These are phyloP conservation scores for Coelinius sp. DNA, from an alignment of 2,888 invertebrate genomes.

Conservation along the genomic window DNA sequence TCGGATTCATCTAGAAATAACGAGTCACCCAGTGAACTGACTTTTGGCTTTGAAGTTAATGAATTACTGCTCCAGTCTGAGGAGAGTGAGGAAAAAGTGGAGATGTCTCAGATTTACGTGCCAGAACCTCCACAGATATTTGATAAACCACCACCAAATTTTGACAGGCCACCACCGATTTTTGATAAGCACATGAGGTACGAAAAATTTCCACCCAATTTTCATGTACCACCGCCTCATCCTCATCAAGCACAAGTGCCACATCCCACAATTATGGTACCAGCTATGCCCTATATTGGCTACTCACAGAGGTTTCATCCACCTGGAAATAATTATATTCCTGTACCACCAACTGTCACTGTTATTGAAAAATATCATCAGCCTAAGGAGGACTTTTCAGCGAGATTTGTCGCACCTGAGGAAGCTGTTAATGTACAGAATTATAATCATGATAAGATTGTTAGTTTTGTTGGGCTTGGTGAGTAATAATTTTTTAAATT, in stretches of 20 bases:
- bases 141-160: slow-evolving; percentile 57
- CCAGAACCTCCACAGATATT: slow-evolving; percentile 49
- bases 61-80: slow-evolving; percentile 77
- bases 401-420: slow-evolving; percentile 70
- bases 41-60: slow-evolving; percentile 86
- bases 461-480: slow-evolving; percentile 77
- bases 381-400: slow-evolving; percentile 70
- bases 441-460: slow-evolving; percentile 76
- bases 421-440: slow-evolving; percentile 67
- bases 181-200: slow-evolving; percentile 58
- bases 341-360: slow-evolving; percentile 53
- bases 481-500: slow-evolving; percentile 59
- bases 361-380: slow-evolving; percentile 62
- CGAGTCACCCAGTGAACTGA: slow-evolving; percentile 76
- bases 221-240: slow-evolving; percentile 54
- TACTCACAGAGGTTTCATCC: slow-evolving; percentile 59
- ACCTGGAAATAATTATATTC: slow-evolving; percentile 43
- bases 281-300: slow-evolving; percentile 56
- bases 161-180: slow-evolving; percentile 56
- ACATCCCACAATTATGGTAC: slow-evolving; percentile 52
- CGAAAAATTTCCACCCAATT: slow-evolving; percentile 55
- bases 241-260: slow-evolving; percentile 46
- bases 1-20: slow-evolving; percentile 62
- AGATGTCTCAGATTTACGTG: slow-evolving; percentile 49
- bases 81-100: slow-evolving; percentile 46